Percentiles rank a stretch among this genome's conserved stretches.
Conservation (phyloP, 1,140 invertebrate genomes). For the Drosophila equinoxialis region DNA sequence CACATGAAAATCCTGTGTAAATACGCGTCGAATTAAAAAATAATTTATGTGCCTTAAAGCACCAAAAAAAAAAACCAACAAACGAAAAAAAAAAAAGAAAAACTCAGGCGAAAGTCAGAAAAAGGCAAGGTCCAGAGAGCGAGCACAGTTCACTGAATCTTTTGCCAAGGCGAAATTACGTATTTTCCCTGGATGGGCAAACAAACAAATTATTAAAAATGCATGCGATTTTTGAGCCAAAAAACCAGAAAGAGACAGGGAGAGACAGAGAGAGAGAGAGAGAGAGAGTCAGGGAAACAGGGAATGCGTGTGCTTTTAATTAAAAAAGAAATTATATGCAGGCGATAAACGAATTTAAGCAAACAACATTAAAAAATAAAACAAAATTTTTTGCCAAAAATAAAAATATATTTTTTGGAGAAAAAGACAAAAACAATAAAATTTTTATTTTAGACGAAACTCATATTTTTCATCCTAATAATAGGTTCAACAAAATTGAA, state of each 20-base stretch:
- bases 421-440: constrained; percentile 7
- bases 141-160: constrained; percentile 72
- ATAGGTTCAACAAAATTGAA: constrained; percentile 6
- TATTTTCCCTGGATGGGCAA: constrained; percentile 67
- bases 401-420: not conserved
- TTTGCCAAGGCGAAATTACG: constrained; percentile 60
- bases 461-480: not conserved
- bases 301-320: constrained; percentile 59
- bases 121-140: constrained; percentile 20
- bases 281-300: constrained; percentile 4
- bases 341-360: constrained; percentile 28
- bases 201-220: constrained; percentile 80
- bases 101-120: constrained; percentile 16
- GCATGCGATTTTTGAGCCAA: constrained; percentile 57
- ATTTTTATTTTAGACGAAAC: not conserved
- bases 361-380: constrained; percentile 16
- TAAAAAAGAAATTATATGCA: constrained; percentile 58
- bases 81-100: not conserved
- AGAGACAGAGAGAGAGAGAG: not conserved
- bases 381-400: not conserved
- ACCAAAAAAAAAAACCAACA: constrained; percentile 6
- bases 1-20: constrained; percentile 57
- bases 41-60: constrained; percentile 74
- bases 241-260: constrained; percentile 4
- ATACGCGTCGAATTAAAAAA: constrained; percentile 74